Percentiles rank a stretch among this genome's conserved stretches.
phyloP scores from a whole-genome alignment of 2,797 vertebrate species.

The Australoheros facetus region DNA sequence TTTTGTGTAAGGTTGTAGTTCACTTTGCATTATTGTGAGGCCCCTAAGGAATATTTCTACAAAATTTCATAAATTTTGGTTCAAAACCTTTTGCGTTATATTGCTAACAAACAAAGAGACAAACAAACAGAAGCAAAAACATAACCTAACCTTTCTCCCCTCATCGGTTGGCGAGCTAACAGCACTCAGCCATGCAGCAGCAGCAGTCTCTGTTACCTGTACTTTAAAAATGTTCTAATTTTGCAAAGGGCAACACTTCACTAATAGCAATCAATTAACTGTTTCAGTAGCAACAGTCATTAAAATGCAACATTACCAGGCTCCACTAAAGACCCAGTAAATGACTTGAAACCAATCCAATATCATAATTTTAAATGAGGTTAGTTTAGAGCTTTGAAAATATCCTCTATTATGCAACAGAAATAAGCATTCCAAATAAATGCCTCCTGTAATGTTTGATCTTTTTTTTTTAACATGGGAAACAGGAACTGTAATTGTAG shows the following conservation, averaged over 20 bases:
- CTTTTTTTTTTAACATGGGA: not conserved
- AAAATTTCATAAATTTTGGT: no score
- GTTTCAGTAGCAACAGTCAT: not conserved
- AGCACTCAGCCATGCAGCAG: no score
- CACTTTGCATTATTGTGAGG: no score
- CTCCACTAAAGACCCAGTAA: constrained; percentile 24
- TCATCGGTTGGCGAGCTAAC: no score
- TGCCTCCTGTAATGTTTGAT: not conserved
- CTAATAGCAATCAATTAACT: constrained; percentile 12
- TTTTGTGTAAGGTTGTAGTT: no score
- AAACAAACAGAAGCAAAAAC: no score
- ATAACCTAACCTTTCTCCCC: no score
- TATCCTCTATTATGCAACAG: constrained; percentile 8
- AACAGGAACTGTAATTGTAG: not conserved
- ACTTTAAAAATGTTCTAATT: constrained; percentile 1
- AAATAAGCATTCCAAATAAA: constrained; percentile 4
- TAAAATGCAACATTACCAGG: constrained; percentile 3
- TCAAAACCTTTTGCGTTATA: no score
- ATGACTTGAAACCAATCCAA: constrained; percentile 30
- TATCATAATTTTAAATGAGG: constrained; percentile 16
- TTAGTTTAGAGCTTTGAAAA: constrained; percentile 1
- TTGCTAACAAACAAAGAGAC: no score
- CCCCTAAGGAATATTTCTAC: no score
- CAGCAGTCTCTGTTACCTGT: not conserved
- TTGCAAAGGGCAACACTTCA: not conserved